phyloP scores from a whole-genome alignment of 1,140 invertebrate species.

The Pantala flavescens region DNA sequence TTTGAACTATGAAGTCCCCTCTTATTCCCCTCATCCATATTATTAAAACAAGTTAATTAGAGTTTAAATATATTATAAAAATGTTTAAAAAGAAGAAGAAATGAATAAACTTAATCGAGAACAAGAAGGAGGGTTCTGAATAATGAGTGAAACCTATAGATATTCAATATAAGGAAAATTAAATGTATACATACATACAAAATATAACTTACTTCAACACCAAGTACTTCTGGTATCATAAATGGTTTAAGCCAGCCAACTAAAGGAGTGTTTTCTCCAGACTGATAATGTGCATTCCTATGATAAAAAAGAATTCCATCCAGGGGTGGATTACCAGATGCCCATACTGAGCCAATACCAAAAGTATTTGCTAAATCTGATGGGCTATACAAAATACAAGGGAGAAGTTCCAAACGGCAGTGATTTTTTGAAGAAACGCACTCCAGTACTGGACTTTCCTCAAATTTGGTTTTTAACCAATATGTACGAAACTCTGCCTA shows the following conservation, averaged over 20 bases:
- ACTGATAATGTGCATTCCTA: slow-evolving; percentile 60
- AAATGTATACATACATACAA: too few species aligned
- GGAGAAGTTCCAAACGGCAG: slow-evolving; percentile 40
- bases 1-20: too few species aligned
- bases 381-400: slow-evolving; percentile 35
- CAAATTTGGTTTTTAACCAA: slow-evolving; percentile 58
- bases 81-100: too few species aligned
- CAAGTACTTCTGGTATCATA: slow-evolving; percentile 73
- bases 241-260: slow-evolving; percentile 80
- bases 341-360: slow-evolving; percentile 26
- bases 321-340: slow-evolving; percentile 32
- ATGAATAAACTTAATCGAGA: too few species aligned
- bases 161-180: too few species aligned
- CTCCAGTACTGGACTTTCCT: slow-evolving; percentile 42
- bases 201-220: slow-evolving; percentile 37
- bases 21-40: too few species aligned
- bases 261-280: slow-evolving; percentile 61
- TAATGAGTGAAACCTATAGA: too few species aligned
- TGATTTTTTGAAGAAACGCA: slow-evolving; percentile 35
- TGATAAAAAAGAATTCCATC: slow-evolving; percentile 80
- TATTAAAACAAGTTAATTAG: too few species aligned
- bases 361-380: slow-evolving; percentile 26
- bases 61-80: too few species aligned
- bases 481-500: slow-evolving; percentile 65
- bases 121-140: too few species aligned